Evolutionary conservation across 1,140 invertebrate genomes (phyloP).

Genomic region (Cylas formicarius): DNA sequence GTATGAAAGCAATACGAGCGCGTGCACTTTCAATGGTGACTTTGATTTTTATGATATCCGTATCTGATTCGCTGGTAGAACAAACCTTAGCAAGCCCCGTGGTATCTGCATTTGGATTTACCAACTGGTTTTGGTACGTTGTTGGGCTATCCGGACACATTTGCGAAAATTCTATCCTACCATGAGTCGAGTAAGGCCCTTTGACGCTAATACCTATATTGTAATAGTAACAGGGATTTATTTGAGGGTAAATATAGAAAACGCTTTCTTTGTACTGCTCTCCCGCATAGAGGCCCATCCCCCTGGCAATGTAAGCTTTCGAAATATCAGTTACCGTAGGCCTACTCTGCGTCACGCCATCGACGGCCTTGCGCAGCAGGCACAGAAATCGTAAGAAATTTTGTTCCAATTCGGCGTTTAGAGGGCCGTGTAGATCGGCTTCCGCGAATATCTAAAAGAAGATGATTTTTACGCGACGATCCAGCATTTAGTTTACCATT

Average conservation of each 20-base stretch:
- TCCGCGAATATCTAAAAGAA: conserved; percentile 48
- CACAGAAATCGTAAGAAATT: conserved; percentile 46
- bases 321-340: conserved; percentile 34
- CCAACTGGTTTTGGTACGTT: not conserved
- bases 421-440: conserved; percentile 44
- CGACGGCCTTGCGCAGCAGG: conserved; percentile 43
- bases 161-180: conserved; percentile 1
- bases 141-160: not conserved
- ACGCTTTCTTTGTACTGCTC: conserved; percentile 44
- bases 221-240: not conserved
- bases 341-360: conserved; percentile 34
- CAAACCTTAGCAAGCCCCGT: no score
- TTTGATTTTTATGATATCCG: conserved; percentile 28
- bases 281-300: conserved; percentile 49
- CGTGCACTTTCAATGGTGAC: conserved; percentile 30
- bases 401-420: conserved; percentile 41
- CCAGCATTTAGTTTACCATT: not conserved
- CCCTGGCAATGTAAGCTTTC: conserved; percentile 49
- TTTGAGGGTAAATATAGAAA: conserved; percentile 35
- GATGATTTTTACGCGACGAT: not conserved
- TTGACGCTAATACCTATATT: conserved; percentile 11
- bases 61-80: not conserved
- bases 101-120: not conserved
- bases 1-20: conserved; percentile 31
- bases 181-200: conserved; percentile 8